These are phyloP conservation scores for Apamea monoglypha DNA, from an alignment of 2,888 invertebrate genomes.

Conservation along the genomic window DNA sequence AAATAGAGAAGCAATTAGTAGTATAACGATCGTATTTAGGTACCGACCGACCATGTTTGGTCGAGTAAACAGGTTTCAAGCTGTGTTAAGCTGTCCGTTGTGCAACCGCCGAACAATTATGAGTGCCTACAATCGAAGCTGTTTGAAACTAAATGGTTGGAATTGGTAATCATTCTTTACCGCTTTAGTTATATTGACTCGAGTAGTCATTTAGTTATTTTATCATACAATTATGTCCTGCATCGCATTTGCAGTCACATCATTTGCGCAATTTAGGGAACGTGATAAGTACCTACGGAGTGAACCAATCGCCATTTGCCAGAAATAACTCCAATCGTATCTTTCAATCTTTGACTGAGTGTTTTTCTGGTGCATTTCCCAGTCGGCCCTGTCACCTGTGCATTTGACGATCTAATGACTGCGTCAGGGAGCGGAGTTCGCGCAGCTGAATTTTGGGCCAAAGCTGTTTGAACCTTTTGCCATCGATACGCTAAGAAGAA, in stretches of 20 bases:
- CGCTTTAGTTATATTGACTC: not conserved
- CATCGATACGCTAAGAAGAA: no score
- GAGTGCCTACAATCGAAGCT: conserved; percentile 28
- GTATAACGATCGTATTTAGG: conserved; percentile 52
- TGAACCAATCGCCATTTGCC: conserved; percentile 28
- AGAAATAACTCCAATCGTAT: not conserved
- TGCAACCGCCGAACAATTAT: conserved; percentile 52
- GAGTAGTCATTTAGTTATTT: not conserved
- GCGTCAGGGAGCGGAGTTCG: no score
- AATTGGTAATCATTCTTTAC: not conserved
- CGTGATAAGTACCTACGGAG: not conserved
- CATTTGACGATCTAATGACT: no score
- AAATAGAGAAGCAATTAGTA: conserved; percentile 61
- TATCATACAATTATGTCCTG: no score
- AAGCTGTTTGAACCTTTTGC: no score
- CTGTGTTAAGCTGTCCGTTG: conserved; percentile 45
- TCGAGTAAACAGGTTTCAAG: conserved; percentile 52
- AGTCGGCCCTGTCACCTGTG: no score
- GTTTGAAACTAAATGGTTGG: conserved; percentile 8
- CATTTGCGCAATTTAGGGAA: conserved; percentile 16
- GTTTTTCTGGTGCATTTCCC: conserved; percentile 1
- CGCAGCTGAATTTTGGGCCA: no score
- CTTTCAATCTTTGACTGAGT: not conserved
- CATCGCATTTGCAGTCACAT: conserved; percentile 5
- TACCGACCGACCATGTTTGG: conserved; percentile 42